Base-by-base conservation (phyloP, 1,140 invertebrate species). In the Dendroctonus ponderosae region DNA sequence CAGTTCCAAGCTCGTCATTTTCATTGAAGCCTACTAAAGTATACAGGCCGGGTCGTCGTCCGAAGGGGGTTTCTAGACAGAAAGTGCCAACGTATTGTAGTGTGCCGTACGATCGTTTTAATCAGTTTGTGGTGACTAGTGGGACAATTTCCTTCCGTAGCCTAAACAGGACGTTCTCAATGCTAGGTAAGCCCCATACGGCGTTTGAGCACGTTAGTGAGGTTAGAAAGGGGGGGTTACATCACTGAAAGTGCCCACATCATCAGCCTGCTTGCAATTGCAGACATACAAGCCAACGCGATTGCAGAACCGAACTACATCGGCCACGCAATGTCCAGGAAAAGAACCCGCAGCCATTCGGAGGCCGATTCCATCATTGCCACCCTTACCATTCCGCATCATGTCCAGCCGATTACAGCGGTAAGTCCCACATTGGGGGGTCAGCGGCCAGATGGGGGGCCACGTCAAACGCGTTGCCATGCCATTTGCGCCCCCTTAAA, bases 281-380 rank as follows among this genome's bases (percentile, higher is more conserved):
- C 26, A 75, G 71, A 76, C 71, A 71, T 74, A 68, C 70, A 71
- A 43, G 65, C 72, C 40, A 66, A 68, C 51, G 26, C 26, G 26
- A 26, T 26, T 26, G 26, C 26, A 26, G 26, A 26, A 26, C 26
- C 1, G 26, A 26, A 26, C 26, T 26, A 3, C 67, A 65, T 62
- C 52, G 38, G 69, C 42, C 48, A 67, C 8, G 65, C 68, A 12
- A 78, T 79, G 76, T 78, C 77, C 11, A 71, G 77, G 48, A 79
- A 79, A 72, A 71, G 77, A 43, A 76, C 74, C 11, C 71, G 77
- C 66, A 78, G 76, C 66, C 72, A 74, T 40, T 76, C 75, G 37
- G 76, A 78, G 63, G 74, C 76, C 56, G 72, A 53, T 26, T 3
- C 14, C n/a, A 38, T 39, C 7, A 42, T 66, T 43, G 42, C 44